Conservation (phyloP, 2,797 vertebrate species). For the Sparus aurata region DNA sequence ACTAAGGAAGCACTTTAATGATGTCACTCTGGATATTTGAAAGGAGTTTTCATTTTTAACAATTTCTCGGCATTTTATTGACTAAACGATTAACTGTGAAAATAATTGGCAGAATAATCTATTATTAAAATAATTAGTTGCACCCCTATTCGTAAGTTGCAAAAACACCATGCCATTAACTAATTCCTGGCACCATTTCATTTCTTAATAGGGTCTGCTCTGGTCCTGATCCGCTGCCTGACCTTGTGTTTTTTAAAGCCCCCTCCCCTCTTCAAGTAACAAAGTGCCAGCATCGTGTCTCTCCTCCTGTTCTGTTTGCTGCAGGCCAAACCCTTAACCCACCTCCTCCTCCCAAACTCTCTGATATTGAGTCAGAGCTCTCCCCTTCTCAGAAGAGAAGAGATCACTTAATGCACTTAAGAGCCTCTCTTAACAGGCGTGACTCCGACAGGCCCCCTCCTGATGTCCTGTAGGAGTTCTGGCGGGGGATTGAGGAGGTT, state of each 20-base stretch:
- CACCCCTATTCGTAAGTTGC: too few species aligned
- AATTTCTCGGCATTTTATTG: too few species aligned
- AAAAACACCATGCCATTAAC: neutral
- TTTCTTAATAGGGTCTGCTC: neutral
- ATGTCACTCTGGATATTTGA: too few species aligned
- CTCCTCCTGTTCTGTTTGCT: slow-evolving; percentile 87
- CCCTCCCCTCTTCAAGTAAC: slow-evolving; percentile 1
- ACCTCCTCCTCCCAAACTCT: slow-evolving; percentile 84
- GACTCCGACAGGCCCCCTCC: slow-evolving; percentile 89
- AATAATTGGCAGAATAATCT: too few species aligned
- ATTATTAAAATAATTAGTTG: too few species aligned
- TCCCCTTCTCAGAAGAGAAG: slow-evolving; percentile 89
- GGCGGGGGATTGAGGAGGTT: slow-evolving; percentile 56
- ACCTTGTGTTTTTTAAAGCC: slow-evolving; percentile 47
- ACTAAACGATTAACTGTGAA: too few species aligned
- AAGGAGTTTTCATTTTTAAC: too few species aligned
- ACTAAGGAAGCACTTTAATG: too few species aligned
- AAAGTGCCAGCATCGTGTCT: slow-evolving; percentile 84
- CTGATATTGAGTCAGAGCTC: slow-evolving; percentile 88
- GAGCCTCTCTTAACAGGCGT: slow-evolving; percentile 93
- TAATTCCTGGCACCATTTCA: neutral
- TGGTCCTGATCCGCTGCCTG: slow-evolving; percentile 1
- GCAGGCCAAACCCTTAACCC: slow-evolving; percentile 86
- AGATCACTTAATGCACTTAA: slow-evolving; percentile 92
- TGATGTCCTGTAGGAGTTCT: slow-evolving; percentile 72